Conservation (phyloP, 2,113 vertebrate genomes). For the Oxygymnocypris stewartii region DNA sequence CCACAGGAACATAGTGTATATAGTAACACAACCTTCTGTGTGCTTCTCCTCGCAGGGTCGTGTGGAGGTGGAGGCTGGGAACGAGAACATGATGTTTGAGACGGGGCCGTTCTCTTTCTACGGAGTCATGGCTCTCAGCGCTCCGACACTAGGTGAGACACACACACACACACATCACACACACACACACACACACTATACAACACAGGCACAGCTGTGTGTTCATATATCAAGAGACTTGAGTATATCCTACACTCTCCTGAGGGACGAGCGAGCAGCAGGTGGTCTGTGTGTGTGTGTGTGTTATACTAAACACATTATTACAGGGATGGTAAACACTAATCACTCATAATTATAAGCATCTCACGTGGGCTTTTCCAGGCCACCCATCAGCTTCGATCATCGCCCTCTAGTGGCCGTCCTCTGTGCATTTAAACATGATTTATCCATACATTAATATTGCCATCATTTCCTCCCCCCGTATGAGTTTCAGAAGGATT, state of each 20-base stretch:
- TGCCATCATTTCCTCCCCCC: not conserved
- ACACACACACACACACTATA: too few relatives aligned
- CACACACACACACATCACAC: slow-evolving; percentile 11
- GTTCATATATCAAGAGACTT: not conserved
- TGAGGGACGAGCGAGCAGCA: not conserved
- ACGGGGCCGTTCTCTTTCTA: slow-evolving; percentile 93
- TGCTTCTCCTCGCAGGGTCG: slow-evolving; percentile 78
- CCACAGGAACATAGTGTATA: too few relatives aligned
- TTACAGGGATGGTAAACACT: slow-evolving; percentile 33
- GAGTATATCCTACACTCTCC: not conserved
- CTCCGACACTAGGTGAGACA: slow-evolving; percentile 46
- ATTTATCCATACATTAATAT: not conserved
- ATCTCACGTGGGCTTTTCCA: slow-evolving; percentile 28
- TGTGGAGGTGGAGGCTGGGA: slow-evolving; percentile 94
- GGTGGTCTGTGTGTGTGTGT: slow-evolving; percentile 25
- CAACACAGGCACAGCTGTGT: not conserved
- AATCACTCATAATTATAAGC: slow-evolving; percentile 35
- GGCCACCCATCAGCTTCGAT: slow-evolving; percentile 40
- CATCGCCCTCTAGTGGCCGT: slow-evolving; percentile 45
- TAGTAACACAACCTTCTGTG: too few relatives aligned
- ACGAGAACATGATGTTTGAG: slow-evolving; percentile 98
- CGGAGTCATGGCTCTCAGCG: slow-evolving; percentile 85
- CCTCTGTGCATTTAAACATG: too few relatives aligned
- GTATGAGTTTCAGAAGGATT: not conserved
- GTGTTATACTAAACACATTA: not conserved